phyloP scores from a whole-genome alignment of 2,113 vertebrate species.

The Leptosomus discolor region DNA sequence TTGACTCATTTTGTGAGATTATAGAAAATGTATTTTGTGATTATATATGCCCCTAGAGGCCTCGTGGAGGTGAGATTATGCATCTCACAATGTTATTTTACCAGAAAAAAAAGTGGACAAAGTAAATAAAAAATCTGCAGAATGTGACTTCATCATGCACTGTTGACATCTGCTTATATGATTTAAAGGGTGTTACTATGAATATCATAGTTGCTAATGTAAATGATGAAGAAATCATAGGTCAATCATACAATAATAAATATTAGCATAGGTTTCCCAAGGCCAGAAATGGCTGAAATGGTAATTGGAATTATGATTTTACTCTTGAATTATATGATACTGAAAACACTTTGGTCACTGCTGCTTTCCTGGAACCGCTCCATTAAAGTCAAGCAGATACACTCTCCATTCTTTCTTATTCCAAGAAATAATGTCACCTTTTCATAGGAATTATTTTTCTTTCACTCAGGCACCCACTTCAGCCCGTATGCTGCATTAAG shows the following conservation, averaged over 20 bases:
- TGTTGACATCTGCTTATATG: constrained; percentile 27
- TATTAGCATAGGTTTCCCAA: constrained; percentile 55
- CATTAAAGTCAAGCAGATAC: background rate
- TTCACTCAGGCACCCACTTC: background rate
- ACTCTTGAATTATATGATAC: constrained; percentile 50
- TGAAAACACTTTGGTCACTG: constrained; percentile 2
- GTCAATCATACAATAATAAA: constrained; percentile 65
- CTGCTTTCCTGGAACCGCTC: constrained; percentile 57
- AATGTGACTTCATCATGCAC: constrained; percentile 43
- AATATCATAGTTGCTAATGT: constrained; percentile 41
- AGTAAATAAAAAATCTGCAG: constrained; percentile 42
- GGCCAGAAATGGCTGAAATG: constrained; percentile 35
- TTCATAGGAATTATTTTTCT: background rate
- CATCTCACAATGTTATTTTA: constrained; percentile 9
- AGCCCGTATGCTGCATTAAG: fast-evolving
- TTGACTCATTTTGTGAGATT: constrained; percentile 28
- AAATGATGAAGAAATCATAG: constrained; percentile 59
- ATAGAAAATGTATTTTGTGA: constrained; percentile 4
- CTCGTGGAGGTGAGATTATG: constrained; percentile 18
- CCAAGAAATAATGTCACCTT: background rate
- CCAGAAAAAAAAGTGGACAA: background rate
- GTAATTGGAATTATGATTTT: constrained; percentile 41
- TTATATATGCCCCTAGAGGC: background rate
- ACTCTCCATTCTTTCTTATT: background rate
- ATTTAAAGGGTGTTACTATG: constrained; percentile 57